Evolutionary conservation across 53 echinoderm and acorn worm genomes (phyloP).

Genomic region (Henricia sp.): DNA sequence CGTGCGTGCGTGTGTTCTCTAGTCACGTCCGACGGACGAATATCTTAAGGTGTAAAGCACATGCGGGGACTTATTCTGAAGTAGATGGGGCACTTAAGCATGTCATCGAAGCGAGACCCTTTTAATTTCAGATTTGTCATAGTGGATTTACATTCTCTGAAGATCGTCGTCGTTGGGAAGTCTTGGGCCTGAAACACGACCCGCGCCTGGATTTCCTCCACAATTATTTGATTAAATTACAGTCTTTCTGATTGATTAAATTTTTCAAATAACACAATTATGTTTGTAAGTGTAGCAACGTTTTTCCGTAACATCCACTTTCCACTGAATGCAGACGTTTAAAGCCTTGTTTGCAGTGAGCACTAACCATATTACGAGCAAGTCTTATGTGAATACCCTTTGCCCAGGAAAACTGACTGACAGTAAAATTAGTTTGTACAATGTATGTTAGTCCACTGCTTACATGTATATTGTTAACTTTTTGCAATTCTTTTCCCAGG

Average conservation of each 20-base stretch:
- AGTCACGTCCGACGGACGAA: neutral
- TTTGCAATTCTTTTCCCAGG: too few relatives aligned
- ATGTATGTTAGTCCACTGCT: too few relatives aligned
- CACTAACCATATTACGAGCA: too few relatives aligned
- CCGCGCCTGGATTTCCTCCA: constrained; percentile 20
- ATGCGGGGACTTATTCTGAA: neutral
- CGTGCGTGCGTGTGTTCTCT: constrained; percentile 1
- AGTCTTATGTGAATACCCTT: too few relatives aligned
- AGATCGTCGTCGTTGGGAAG: constrained; percentile 24
- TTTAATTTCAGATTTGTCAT: constrained; percentile 57
- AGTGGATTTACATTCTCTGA: constrained; percentile 43
- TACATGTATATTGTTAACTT: too few relatives aligned
- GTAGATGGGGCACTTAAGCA: constrained; percentile 53
- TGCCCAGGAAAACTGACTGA: too few relatives aligned
- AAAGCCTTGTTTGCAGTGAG: neutral
- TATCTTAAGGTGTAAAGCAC: constrained; percentile 43
- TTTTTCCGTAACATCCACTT: too few relatives aligned
- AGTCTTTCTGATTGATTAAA: constrained; percentile 36
- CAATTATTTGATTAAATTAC: constrained; percentile 29
- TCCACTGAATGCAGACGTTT: too few relatives aligned
- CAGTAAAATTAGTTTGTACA: too few relatives aligned
- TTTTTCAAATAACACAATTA: neutral
- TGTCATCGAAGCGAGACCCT: constrained; percentile 59
- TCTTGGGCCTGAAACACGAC: neutral
- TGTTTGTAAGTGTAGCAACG: too few relatives aligned